Evolutionary conservation across 64 coral and sea anemone species (phyloP).

Genomic region (Trachythela sp.): DNA sequence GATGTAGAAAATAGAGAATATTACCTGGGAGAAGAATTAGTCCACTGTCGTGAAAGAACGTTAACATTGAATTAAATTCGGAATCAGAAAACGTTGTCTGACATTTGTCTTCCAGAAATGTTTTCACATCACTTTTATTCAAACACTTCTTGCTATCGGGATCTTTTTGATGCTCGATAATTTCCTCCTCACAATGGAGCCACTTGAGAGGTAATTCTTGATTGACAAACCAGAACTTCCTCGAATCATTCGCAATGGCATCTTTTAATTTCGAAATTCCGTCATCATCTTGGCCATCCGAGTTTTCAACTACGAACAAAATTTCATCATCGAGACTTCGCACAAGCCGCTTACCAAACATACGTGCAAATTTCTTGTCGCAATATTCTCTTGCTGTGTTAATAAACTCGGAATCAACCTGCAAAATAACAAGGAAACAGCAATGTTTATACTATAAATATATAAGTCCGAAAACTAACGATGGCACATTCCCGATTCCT

Average conservation of each 20-base stretch:
- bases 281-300: constrained; percentile 26
- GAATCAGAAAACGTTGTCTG: neutral
- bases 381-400: constrained; percentile 10
- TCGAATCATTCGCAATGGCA: constrained; percentile 46
- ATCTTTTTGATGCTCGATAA: constrained; percentile 34
- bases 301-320: constrained; percentile 62
- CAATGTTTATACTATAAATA: neutral
- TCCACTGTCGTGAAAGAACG: constrained; percentile 71
- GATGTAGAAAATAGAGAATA: neutral
- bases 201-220: constrained; percentile 53
- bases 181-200: constrained; percentile 71
- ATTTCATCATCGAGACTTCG: constrained; percentile 15
- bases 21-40: constrained; percentile 57
- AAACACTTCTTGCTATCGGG: neutral
- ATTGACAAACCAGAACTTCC: neutral
- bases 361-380: constrained; percentile 16
- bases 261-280: constrained; percentile 27
- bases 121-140: neutral
- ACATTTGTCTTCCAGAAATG: constrained; percentile 15
- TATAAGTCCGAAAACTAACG: too few relatives aligned
- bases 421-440: neutral
- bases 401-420: constrained; percentile 1
- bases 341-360: constrained; percentile 57
- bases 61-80: constrained; percentile 62
- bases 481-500: too few relatives aligned